These are phyloP conservation scores for Anguilla obscura DNA, from an alignment of 2,797 vertebrate genomes.

Conservation along the genomic window DNA sequence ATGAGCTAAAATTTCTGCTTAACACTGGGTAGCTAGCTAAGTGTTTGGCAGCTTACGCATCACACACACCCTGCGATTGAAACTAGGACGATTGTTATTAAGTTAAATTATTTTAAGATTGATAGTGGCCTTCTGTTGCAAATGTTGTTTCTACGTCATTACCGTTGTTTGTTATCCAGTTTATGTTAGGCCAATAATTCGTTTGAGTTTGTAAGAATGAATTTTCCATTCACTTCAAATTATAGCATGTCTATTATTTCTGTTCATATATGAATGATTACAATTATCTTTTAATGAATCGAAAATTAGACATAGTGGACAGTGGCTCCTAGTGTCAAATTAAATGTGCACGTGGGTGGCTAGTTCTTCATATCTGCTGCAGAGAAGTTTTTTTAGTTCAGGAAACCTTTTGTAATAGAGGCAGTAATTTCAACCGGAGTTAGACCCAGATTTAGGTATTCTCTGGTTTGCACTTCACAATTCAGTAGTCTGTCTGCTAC, in stretches of 20 bases:
- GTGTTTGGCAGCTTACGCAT: background rate
- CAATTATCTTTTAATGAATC: background rate
- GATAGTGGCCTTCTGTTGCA: background rate
- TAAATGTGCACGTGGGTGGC: background rate
- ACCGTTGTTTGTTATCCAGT: background rate
- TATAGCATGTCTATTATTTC: background rate
- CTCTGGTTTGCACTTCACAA: background rate
- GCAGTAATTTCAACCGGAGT: too few relatives aligned
- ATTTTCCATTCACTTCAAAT: background rate
- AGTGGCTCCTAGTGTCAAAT: background rate
- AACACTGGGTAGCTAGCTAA: background rate
- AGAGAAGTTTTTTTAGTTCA: background rate
- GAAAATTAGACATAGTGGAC: background rate
- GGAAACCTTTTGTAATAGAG: background rate
- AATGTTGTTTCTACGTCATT: background rate
- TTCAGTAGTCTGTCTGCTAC: background rate
- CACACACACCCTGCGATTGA: background rate
- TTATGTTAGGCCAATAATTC: background rate
- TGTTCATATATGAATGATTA: background rate
- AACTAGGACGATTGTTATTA: background rate
- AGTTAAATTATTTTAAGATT: background rate
- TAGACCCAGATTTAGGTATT: too few relatives aligned
- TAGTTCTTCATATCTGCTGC: background rate
- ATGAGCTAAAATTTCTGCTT: constrained; percentile 6
- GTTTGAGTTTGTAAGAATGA: background rate